Conservation (phyloP, 2,888 invertebrate species). For the Parelbella ahira region DNA sequence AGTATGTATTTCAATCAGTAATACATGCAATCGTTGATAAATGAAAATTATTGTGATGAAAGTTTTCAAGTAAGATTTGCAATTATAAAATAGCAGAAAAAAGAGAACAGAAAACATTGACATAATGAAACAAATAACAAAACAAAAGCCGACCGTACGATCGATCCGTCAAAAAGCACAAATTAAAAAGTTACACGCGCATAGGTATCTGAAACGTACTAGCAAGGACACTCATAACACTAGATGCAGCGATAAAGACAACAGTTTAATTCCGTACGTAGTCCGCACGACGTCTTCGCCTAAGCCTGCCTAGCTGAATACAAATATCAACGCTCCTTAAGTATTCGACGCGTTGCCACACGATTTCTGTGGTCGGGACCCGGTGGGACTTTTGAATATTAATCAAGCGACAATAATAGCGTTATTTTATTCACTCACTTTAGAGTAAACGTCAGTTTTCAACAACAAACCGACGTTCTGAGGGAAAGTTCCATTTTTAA, state of each 20-base stretch:
- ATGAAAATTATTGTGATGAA: no score
- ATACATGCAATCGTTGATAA: no score
- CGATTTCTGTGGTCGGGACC: conserved; percentile 71
- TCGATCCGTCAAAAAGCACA: no score
- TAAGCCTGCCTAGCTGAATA: conserved; percentile 58
- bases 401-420: conserved; percentile 44
- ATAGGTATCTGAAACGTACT: conserved; percentile 33
- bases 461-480: conserved; percentile 40
- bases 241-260: conserved; percentile 39
- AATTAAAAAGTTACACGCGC: conserved; percentile 5
- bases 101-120: no score
- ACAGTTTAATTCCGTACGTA: conserved; percentile 42
- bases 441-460: conserved; percentile 36
- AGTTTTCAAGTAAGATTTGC: no score
- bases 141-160: no score
- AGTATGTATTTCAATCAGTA: no score
- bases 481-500: conserved; percentile 53
- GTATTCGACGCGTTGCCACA: conserved; percentile 63
- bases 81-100: no score
- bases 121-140: no score
- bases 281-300: conserved; percentile 53
- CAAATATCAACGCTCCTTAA: conserved; percentile 54
- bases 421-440: conserved; percentile 33
- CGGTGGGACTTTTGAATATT: conserved; percentile 69
- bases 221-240: conserved; percentile 40